These are phyloP conservation scores for Acanthopleura granulata DNA, from an alignment of 2,888 invertebrate genomes.

Conservation along the genomic window DNA sequence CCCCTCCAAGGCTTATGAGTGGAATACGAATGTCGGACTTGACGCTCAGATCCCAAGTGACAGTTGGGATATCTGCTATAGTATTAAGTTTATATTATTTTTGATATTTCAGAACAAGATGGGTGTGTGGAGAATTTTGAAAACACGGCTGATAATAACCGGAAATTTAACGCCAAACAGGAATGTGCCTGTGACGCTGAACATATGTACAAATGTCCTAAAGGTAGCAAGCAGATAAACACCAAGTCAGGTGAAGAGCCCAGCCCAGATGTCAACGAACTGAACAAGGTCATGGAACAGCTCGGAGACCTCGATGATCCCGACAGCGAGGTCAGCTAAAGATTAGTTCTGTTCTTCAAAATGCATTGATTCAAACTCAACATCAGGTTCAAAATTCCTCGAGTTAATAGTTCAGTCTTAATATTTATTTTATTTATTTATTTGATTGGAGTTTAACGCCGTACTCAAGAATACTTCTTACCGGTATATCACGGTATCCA, in stretches of 20 bases:
- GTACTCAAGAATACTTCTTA: too few species aligned
- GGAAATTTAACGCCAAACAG: conserved; percentile 87
- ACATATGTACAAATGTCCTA: conserved; percentile 91
- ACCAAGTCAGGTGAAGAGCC: conserved; percentile 42
- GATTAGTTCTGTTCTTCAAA: conserved; percentile 27
- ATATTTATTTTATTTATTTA: too few species aligned
- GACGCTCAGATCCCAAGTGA: too few species aligned
- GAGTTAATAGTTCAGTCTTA: too few species aligned
- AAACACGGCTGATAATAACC: conserved; percentile 95
- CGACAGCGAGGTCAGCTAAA: neutral
- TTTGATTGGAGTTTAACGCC: too few species aligned
- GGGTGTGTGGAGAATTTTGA: conserved; percentile 93
- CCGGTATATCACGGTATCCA: too few species aligned
- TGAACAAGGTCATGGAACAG: conserved; percentile 35
- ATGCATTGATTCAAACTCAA: neutral
- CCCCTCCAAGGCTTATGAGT: too few species aligned
- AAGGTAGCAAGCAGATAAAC: conserved; percentile 64
- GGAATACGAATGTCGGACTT: too few species aligned
- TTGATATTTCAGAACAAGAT: conserved; percentile 77
- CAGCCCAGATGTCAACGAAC: conserved; percentile 24
- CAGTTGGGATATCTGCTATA: too few species aligned
- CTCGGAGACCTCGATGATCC: conserved; percentile 33
- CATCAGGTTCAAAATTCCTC: too few species aligned
- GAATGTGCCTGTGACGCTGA: conserved; percentile 96
- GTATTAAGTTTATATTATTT: too few species aligned